A percentile compares a stretch with the other conserved stretches of the same genome.
Conservation (phyloP, 2,797 vertebrate genomes). For the Sebastes matsubarae region DNA sequence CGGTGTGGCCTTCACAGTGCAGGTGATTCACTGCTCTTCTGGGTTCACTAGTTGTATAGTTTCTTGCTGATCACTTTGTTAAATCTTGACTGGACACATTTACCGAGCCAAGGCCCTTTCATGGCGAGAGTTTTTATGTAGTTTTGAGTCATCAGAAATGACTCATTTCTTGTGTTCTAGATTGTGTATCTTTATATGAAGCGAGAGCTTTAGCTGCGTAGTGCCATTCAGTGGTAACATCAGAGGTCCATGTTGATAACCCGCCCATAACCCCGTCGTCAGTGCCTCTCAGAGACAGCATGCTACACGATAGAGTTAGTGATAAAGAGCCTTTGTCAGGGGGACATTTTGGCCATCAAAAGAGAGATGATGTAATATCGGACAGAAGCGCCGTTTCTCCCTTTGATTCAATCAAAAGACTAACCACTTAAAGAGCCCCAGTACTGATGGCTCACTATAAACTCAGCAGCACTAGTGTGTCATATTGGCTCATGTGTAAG, state of each 20-base stretch:
- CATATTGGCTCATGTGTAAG: neutral
- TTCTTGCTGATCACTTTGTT: neutral
- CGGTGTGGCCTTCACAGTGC: conserved; percentile 11
- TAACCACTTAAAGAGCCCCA: conserved; percentile 45
- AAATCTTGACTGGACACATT: neutral
- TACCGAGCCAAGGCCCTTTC: neutral
- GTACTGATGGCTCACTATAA: neutral
- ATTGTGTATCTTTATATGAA: neutral
- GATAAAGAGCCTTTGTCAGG: conserved; percentile 76
- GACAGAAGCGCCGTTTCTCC: conserved; percentile 48
- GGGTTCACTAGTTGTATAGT: neutral
- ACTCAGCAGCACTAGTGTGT: neutral
- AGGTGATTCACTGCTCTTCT: conserved; percentile 6
- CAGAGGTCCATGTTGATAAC: conserved; percentile 34
- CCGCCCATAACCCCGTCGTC: conserved; percentile 32
- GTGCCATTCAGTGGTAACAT: conserved; percentile 15
- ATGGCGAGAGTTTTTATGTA: neutral
- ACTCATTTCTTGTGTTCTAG: neutral
- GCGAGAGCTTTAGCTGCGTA: neutral
- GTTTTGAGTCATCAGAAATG: conserved; percentile 4
- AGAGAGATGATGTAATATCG: conserved; percentile 71
- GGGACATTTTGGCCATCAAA: conserved; percentile 68
- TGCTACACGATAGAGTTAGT: conserved; percentile 36
- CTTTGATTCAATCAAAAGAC: conserved; percentile 49
- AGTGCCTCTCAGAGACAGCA: conserved; percentile 64